Conservation (phyloP, 1,140 invertebrate genomes). For the Drosophila pruinosa region DNA sequence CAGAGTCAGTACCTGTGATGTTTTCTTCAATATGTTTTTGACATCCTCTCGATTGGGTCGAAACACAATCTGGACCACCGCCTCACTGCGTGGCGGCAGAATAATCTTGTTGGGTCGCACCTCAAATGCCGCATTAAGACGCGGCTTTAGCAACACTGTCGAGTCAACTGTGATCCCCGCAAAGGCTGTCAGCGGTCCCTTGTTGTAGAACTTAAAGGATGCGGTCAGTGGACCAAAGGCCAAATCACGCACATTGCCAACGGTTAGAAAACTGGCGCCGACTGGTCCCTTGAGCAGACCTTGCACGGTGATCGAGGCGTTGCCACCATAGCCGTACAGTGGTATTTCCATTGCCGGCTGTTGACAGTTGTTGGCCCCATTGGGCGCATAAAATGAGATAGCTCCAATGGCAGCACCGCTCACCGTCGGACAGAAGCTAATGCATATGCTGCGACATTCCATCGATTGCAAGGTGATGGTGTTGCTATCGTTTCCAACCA, state of each 20-base stretch:
- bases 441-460: slow-evolving; percentile 70
- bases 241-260: slow-evolving; percentile 72
- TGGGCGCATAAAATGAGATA: slow-evolving; percentile 63
- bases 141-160: slow-evolving; percentile 65
- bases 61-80: slow-evolving; percentile 59
- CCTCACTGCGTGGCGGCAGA: slow-evolving; percentile 53
- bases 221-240: slow-evolving; percentile 54
- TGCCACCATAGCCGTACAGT: slow-evolving; percentile 74
- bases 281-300: slow-evolving; percentile 70
- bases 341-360: slow-evolving; percentile 55
- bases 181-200: slow-evolving; percentile 73
- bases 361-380: slow-evolving; percentile 40
- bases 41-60: slow-evolving; percentile 73
- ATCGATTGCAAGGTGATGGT: slow-evolving; percentile 69
- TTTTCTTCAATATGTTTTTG: slow-evolving; percentile 75
- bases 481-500: slow-evolving; percentile 54
- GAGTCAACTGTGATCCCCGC: slow-evolving; percentile 69
- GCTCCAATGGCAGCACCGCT: slow-evolving; percentile 70
- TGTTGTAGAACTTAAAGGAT: slow-evolving; percentile 72
- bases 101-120: slow-evolving; percentile 62
- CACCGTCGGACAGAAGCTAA: slow-evolving; percentile 79
- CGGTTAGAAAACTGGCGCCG: slow-evolving; percentile 68
- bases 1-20: slow-evolving; percentile 63
- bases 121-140: slow-evolving; percentile 66
- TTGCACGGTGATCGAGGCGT: slow-evolving; percentile 63